Evolutionary conservation across 2,888 invertebrate genomes (phyloP).

Genomic region (Meloe dianella): DNA sequence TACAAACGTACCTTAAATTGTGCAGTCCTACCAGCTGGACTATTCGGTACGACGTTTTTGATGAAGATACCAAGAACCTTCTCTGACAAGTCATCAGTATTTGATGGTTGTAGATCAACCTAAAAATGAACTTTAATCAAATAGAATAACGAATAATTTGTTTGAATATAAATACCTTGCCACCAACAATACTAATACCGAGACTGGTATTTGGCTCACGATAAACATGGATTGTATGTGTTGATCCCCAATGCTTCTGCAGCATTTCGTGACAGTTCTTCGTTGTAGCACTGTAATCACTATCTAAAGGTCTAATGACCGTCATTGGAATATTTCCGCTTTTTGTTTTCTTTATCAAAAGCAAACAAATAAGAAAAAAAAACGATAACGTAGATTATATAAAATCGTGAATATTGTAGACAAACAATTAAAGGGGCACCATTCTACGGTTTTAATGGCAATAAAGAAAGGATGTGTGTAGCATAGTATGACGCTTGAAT

Average conservation of each 20-base stretch:
- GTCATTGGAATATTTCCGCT: slow-evolving; percentile 41
- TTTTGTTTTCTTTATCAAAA: background rate
- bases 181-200: slow-evolving; percentile 97
- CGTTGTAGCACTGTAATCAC: slow-evolving; percentile 44
- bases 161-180: slow-evolving; percentile 69
- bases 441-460: slow-evolving; percentile 10
- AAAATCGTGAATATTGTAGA: background rate
- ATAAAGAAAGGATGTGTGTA: background rate
- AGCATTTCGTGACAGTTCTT: slow-evolving; percentile 59
- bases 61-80: slow-evolving; percentile 96
- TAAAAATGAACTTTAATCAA: slow-evolving; percentile 50
- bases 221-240: slow-evolving; percentile 74
- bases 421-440: background rate
- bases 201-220: slow-evolving; percentile 80
- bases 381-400: background rate
- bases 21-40: slow-evolving; percentile 92
- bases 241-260: slow-evolving; percentile 84
- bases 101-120: slow-evolving; percentile 78
- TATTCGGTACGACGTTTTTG: slow-evolving; percentile 92
- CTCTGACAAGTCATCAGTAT: slow-evolving; percentile 61
- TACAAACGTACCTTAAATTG: slow-evolving; percentile 77
- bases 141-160: background rate
- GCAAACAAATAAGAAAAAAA: background rate
- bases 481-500: background rate
- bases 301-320: slow-evolving; percentile 47